These are phyloP conservation scores for Drosophila macrospina DNA, from an alignment of 2,888 invertebrate species.

Conservation along the genomic window DNA sequence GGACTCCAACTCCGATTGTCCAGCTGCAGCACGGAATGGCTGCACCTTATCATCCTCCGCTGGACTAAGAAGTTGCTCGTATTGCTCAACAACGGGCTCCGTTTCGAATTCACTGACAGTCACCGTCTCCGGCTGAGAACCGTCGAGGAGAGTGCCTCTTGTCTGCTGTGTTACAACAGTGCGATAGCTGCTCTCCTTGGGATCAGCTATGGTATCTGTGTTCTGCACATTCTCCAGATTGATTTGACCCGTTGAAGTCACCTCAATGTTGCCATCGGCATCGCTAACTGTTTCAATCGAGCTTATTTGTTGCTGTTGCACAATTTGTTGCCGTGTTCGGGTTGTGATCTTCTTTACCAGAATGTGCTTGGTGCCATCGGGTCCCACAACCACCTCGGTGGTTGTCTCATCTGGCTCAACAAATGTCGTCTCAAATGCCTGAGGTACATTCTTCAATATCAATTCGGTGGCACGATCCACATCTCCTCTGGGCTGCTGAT, in stretches of 20 bases:
- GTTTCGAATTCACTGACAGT: slow-evolving; percentile 80
- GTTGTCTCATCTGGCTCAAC: slow-evolving; percentile 93
- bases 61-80: slow-evolving; percentile 63
- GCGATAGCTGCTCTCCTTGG: slow-evolving; percentile 87
- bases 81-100: slow-evolving; percentile 84
- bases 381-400: slow-evolving; percentile 91
- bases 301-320: slow-evolving; percentile 87
- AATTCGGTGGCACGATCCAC: slow-evolving; percentile 88
- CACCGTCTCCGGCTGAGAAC: slow-evolving; percentile 77
- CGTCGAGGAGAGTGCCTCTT: slow-evolving; percentile 73
- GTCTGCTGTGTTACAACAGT: slow-evolving; percentile 76
- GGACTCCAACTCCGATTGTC: slow-evolving; percentile 36
- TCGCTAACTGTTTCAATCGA: slow-evolving; percentile 86
- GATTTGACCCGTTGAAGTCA: slow-evolving; percentile 87
- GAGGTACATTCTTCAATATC: slow-evolving; percentile 90
- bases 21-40: slow-evolving; percentile 81
- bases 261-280: slow-evolving; percentile 88
- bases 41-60: slow-evolving; percentile 82
- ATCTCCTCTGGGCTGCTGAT: slow-evolving; percentile 86
- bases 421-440: slow-evolving; percentile 92
- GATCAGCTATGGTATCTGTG: slow-evolving; percentile 85
- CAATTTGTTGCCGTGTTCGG: slow-evolving; percentile 89
- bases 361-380: slow-evolving; percentile 92
- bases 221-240: slow-evolving; percentile 87
- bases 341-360: slow-evolving; percentile 90